Percentiles rank a stretch among this genome's conserved stretches.
phyloP scores from a whole-genome alignment of 2,797 vertebrate genomes.

The Acipenser oxyrinchus region DNA sequence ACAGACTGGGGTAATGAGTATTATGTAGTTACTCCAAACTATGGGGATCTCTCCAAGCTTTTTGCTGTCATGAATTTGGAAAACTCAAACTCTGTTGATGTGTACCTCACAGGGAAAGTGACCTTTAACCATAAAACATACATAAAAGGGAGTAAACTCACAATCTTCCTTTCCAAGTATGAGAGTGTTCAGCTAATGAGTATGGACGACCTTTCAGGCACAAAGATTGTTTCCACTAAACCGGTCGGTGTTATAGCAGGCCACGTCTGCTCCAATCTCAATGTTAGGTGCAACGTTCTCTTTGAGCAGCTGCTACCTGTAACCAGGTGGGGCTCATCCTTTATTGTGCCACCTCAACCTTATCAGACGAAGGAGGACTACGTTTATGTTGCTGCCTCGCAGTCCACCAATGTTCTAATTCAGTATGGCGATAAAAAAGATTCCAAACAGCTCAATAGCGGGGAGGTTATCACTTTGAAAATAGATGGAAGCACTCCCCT shows the following conservation, averaged over 20 bases:
- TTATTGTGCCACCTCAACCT: slow-evolving; percentile 26
- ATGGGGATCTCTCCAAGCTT: too few species aligned
- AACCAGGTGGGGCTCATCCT: slow-evolving; percentile 28
- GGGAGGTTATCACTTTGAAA: slow-evolving; percentile 16
- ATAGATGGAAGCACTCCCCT: slow-evolving; percentile 18
- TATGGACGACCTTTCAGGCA: slow-evolving; percentile 31
- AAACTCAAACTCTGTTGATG: slow-evolving; percentile 6
- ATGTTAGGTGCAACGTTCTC: slow-evolving; percentile 34
- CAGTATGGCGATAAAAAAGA: background rate
- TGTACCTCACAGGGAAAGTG: slow-evolving; percentile 24
- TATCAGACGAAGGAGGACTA: slow-evolving; percentile 27
- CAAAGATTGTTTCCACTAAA: slow-evolving; percentile 26
- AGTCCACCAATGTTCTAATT: slow-evolving; percentile 25
- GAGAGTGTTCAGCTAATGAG: slow-evolving; percentile 38
- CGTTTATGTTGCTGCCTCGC: slow-evolving; percentile 32
- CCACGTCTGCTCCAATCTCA: slow-evolving; percentile 34
- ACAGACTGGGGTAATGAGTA: slow-evolving; percentile 24
- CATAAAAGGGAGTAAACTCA: slow-evolving; percentile 15
- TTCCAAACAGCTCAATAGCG: slow-evolving; percentile 17
- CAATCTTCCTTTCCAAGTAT: slow-evolving; percentile 23
- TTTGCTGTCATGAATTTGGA: too few species aligned
- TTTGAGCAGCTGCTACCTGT: slow-evolving; percentile 40
- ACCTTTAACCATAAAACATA: slow-evolving; percentile 22
- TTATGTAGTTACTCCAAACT: slow-evolving; percentile 33
- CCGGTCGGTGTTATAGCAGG: slow-evolving; percentile 37